Evolutionary conservation across 2,888 invertebrate species (phyloP).

Genomic region (Amblyjoppa proteus): DNA sequence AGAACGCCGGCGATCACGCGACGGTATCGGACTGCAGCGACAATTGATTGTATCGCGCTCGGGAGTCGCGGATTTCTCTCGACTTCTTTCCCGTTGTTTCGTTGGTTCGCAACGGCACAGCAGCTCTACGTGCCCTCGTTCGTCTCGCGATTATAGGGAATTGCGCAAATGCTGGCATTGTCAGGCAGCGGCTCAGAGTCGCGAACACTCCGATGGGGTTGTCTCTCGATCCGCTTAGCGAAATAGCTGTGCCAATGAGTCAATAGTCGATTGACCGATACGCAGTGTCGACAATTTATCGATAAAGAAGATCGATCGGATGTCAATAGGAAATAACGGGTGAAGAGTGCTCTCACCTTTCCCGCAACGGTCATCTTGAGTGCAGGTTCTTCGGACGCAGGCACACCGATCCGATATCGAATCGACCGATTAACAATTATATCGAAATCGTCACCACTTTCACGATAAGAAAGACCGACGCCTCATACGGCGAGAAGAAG

Average conservation of each 20-base stretch:
- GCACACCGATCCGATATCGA: slow-evolving; percentile 26
- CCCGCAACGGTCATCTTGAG: slow-evolving; percentile 80
- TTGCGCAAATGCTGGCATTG: neutral
- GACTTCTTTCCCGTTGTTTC: neutral
- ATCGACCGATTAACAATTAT: slow-evolving; percentile 15
- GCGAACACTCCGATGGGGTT: neutral
- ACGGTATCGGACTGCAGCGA: neutral
- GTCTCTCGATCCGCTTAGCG: neutral
- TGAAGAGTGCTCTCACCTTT: slow-evolving; percentile 75
- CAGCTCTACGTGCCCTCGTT: neutral
- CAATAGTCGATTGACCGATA: neutral
- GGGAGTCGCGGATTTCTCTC: neutral
- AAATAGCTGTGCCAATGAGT: neutral
- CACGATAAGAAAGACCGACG: slow-evolving; percentile 39
- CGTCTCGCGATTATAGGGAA: neutral
- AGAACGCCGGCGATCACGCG: neutral
- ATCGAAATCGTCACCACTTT: slow-evolving; percentile 59
- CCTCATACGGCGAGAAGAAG: slow-evolving; percentile 43
- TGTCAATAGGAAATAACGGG: slow-evolving; percentile 30
- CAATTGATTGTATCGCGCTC: neutral
- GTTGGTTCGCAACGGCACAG: neutral
- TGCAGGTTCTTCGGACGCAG: slow-evolving; percentile 69
- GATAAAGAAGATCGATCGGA: neutral
- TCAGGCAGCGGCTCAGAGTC: neutral
- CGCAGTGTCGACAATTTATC: slow-evolving; percentile 16